Conservation (phyloP, 2,888 invertebrate genomes). For the Cyclophora punctaria region DNA sequence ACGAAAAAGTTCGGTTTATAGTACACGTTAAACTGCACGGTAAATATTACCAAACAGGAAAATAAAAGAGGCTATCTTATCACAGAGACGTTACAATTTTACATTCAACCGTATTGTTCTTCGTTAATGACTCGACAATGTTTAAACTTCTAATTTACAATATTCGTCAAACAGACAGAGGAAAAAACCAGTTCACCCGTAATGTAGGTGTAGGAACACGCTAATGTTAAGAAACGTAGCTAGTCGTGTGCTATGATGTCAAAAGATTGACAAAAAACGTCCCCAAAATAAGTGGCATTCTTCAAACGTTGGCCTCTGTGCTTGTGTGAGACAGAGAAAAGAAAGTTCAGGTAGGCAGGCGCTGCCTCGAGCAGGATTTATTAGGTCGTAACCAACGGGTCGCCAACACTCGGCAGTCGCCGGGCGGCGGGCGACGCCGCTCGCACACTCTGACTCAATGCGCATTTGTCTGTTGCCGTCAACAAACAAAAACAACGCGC, state of each 20-base stretch:
- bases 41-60: slow-evolving; percentile 9
- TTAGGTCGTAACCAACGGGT: slow-evolving; percentile 70
- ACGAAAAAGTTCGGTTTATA: too few species aligned
- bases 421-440: neutral
- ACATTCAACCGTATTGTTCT: slow-evolving; percentile 1
- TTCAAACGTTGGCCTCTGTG: slow-evolving; percentile 35
- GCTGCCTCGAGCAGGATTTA: slow-evolving; percentile 58
- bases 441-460: slow-evolving; percentile 31
- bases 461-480: slow-evolving; percentile 24
- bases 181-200: slow-evolving; percentile 9
- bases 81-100: slow-evolving; percentile 6
- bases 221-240: slow-evolving; percentile 6
- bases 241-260: slow-evolving; percentile 25
- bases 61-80: slow-evolving; percentile 19
- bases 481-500: slow-evolving; percentile 20
- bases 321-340: slow-evolving; percentile 65
- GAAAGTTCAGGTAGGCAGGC: slow-evolving; percentile 67
- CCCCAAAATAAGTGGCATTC: slow-evolving; percentile 38
- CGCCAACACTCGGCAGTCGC: slow-evolving; percentile 39
- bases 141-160: too few species aligned
- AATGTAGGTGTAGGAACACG: slow-evolving; percentile 9
- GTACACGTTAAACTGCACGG: too few species aligned
- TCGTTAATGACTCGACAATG: too few species aligned
- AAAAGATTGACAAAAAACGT: slow-evolving; percentile 38
- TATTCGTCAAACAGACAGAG: neutral